A percentile compares a stretch with the other conserved stretches of the same genome.
These are phyloP conservation scores for Rhincodon typus DNA, from an alignment of 2,797 vertebrate genomes.

Conservation along the genomic window DNA sequence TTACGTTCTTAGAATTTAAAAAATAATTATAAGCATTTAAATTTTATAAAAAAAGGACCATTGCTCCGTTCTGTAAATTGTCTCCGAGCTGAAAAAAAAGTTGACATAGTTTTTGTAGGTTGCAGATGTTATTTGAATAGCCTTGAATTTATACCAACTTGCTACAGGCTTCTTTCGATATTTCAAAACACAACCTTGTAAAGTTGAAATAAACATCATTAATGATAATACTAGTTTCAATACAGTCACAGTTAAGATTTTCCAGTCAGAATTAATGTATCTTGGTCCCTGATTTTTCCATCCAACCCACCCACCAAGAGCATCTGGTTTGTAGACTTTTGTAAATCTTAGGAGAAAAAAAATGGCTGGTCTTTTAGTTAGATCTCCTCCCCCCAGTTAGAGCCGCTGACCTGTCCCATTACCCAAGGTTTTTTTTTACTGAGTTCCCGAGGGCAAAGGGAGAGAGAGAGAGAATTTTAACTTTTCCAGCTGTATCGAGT, in stretches of 20 bases:
- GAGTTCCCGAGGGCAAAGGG: slow-evolving; percentile 32
- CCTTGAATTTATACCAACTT: slow-evolving; percentile 1
- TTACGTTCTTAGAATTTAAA: neutral
- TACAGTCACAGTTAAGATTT: neutral
- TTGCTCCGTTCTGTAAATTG: neutral
- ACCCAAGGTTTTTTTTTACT: slow-evolving; percentile 28
- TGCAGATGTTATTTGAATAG: neutral
- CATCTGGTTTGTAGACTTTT: slow-evolving; percentile 34
- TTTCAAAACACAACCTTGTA: slow-evolving; percentile 15
- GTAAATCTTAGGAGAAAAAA: slow-evolving; percentile 21
- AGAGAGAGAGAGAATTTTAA: slow-evolving; percentile 25
- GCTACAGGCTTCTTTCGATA: neutral
- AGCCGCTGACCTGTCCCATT: slow-evolving; percentile 35
- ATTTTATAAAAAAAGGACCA: too few species aligned
- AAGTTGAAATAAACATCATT: neutral
- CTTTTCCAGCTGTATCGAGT: slow-evolving; percentile 35
- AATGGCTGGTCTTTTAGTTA: slow-evolving; percentile 36
- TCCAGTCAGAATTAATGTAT: slow-evolving; percentile 2
- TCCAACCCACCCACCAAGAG: slow-evolving; percentile 34
- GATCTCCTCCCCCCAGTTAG: slow-evolving; percentile 34
- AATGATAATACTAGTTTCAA: neutral
- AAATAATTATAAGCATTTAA: neutral
- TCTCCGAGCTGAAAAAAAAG: neutral
- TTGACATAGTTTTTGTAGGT: neutral
- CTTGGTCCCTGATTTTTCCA: slow-evolving; percentile 15